A percentile compares a stretch with the other conserved stretches of the same genome.
Conservation (phyloP, 1,140 invertebrate species). For the Cyrtorhinus lividipennis region DNA sequence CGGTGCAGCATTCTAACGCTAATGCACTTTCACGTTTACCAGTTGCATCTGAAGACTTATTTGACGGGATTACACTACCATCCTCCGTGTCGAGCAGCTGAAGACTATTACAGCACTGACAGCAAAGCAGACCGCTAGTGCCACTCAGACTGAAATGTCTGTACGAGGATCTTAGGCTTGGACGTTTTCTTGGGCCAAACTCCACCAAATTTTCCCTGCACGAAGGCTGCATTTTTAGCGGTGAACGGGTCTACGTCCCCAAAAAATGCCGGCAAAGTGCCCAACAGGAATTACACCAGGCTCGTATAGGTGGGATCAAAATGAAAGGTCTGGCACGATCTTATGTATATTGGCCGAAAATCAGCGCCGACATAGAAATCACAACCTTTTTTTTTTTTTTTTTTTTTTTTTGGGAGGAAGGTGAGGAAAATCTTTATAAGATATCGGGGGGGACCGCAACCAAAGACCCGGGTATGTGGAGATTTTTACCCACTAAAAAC, state of each 20-base stretch:
- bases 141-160: neutral
- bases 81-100: neutral
- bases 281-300: constrained; percentile 28
- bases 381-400: no score
- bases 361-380: constrained; percentile 25
- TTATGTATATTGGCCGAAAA: constrained; percentile 32
- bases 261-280: neutral
- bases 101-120: neutral
- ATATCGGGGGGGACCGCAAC: no score
- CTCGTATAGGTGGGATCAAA: constrained; percentile 35
- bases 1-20: neutral
- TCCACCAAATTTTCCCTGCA: neutral
- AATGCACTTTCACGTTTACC: neutral
- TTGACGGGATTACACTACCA: neutral
- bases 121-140: neutral
- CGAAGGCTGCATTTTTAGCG: neutral
- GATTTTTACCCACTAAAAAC: no score
- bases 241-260: neutral
- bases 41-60: neutral
- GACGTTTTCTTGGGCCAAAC: neutral
- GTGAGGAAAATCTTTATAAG: no score
- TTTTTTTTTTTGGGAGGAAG: no score
- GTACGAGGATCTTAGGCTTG: neutral
- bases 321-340: constrained; percentile 34
- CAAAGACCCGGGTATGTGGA: no score